A percentile compares a stretch with the other conserved stretches of the same genome.
These are phyloP conservation scores for Motacilla tschutschensis DNA, from an alignment of 2,113 vertebrate species.

Conservation along the genomic window DNA sequence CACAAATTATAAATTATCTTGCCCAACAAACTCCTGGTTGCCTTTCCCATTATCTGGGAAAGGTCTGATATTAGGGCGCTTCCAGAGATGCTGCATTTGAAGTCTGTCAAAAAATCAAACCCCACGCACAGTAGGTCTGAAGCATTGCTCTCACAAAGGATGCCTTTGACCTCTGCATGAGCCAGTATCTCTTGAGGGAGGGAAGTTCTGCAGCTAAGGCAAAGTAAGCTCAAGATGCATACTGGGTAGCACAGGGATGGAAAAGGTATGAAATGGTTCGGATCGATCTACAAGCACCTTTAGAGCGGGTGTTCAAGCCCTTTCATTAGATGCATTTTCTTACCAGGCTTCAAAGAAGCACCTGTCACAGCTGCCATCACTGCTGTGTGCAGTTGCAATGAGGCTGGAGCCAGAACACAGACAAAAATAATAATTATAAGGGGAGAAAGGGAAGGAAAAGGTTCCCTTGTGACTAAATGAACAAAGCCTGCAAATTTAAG, in stretches of 20 bases:
- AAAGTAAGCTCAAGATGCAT: neutral
- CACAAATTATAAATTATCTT: neutral
- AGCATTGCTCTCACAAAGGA: neutral
- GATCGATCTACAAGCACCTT: neutral
- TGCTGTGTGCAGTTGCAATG: neutral
- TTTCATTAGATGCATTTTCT: slow-evolving; percentile 3
- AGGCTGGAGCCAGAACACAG: neutral
- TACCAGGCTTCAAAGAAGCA: slow-evolving; percentile 20
- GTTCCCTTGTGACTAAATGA: slow-evolving; percentile 3
- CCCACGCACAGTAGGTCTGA: fast-evolving
- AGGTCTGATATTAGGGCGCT: neutral
- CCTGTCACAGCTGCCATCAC: neutral
- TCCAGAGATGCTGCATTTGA: neutral
- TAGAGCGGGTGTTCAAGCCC: neutral
- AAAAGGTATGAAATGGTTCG: neutral
- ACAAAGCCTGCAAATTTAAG: slow-evolving; percentile 16
- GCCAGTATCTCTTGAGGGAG: neutral
- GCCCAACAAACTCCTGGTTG: neutral
- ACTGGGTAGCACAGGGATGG: neutral
- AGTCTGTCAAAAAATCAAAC: neutral
- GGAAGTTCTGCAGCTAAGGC: neutral
- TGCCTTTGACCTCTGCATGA: slow-evolving; percentile 16
- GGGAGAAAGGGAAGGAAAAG: neutral
- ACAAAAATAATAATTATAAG: slow-evolving; percentile 18
- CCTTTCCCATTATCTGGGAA: neutral